phyloP scores from a whole-genome alignment of 1,140 invertebrate genomes.

The Diorhabda sublineata region DNA sequence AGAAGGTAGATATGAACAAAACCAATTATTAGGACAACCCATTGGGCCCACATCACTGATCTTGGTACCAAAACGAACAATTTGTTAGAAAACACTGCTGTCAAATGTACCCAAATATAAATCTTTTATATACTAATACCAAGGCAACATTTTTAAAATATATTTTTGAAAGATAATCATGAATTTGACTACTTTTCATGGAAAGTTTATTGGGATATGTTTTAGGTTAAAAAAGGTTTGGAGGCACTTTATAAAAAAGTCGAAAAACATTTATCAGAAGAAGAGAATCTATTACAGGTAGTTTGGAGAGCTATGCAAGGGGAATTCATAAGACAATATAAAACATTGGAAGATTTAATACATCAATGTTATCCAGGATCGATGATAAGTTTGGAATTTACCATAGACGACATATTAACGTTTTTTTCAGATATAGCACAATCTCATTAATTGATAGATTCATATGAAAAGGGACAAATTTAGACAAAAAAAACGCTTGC shows the following conservation, averaged over 20 bases:
- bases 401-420: slow-evolving; percentile 91
- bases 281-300: slow-evolving; percentile 91
- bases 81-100: too few relatives aligned
- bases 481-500: too few relatives aligned
- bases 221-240: slow-evolving; percentile 84
- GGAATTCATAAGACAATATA: slow-evolving; percentile 97
- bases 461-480: neutral
- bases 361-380: slow-evolving; percentile 95
- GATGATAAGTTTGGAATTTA: slow-evolving; percentile 91
- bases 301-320: slow-evolving; percentile 99
- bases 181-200: too few relatives aligned
- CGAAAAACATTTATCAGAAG: slow-evolving; percentile 94
- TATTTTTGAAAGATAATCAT: too few relatives aligned
- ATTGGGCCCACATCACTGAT: too few relatives aligned
- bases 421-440: slow-evolving; percentile 99
- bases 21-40: too few relatives aligned
- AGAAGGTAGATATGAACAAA: too few relatives aligned
- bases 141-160: too few relatives aligned
- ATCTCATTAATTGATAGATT: slow-evolving; percentile 63
- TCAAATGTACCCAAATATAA: too few relatives aligned
- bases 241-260: slow-evolving; percentile 96
- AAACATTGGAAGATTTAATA: slow-evolving; percentile 89
- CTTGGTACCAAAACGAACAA: too few relatives aligned
- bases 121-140: too few relatives aligned
- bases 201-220: slow-evolving; percentile 1